These are phyloP conservation scores for Glossosoma conforme DNA, from an alignment of 1,140 invertebrate species.

Conservation along the genomic window DNA sequence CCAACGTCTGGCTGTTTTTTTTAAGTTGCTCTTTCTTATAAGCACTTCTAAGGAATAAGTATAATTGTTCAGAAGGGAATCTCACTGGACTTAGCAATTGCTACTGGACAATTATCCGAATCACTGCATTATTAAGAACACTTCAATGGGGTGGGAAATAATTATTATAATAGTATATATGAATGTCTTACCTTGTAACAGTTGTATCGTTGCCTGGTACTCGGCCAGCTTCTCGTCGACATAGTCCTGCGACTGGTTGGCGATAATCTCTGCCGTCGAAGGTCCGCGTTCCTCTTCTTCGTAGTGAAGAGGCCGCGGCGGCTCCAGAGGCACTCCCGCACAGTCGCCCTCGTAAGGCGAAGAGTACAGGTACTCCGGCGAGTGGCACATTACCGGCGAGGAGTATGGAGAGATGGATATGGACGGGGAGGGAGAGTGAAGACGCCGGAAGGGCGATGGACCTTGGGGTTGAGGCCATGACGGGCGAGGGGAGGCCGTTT, in stretches of 20 bases:
- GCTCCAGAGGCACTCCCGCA: conserved; percentile 65
- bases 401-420: conserved; percentile 49
- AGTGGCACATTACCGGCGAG: conserved; percentile 53
- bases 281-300: conserved; percentile 65
- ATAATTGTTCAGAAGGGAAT: too few relatives aligned
- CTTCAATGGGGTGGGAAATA: too few relatives aligned
- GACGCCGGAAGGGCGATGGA: conserved; percentile 39
- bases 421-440: conserved; percentile 43
- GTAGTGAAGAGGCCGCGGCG: conserved; percentile 52
- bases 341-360: conserved; percentile 58
- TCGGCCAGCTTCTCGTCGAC: conserved; percentile 89
- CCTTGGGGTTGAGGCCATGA: conserved; percentile 38
- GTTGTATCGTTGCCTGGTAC: conserved; percentile 86
- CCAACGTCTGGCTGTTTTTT: too few relatives aligned
- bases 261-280: conserved; percentile 86
- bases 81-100: too few relatives aligned
- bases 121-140: too few relatives aligned
- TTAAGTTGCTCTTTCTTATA: too few relatives aligned
- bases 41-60: too few relatives aligned
- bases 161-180: too few relatives aligned
- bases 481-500: conserved; percentile 38
- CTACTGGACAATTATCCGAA: too few relatives aligned
- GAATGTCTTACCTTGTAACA: conserved; percentile 85
- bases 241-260: conserved; percentile 89
- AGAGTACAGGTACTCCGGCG: conserved; percentile 60